A percentile compares a stretch with the other conserved stretches of the same genome.
These are phyloP conservation scores for Venturia canescens DNA, from an alignment of 1,140 invertebrate species.

Conservation along the genomic window DNA sequence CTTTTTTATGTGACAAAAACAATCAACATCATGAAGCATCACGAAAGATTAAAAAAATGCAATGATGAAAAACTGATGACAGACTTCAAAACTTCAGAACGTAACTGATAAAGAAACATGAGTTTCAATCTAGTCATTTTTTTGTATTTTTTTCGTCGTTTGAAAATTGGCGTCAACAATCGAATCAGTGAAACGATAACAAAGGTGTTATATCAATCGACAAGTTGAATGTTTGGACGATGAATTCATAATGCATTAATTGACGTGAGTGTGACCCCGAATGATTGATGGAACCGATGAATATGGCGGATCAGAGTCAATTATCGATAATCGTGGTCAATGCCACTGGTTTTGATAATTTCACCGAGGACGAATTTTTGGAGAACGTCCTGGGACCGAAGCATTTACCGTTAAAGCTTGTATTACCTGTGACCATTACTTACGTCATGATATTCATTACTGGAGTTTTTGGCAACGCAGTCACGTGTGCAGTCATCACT, in stretches of 20 bases:
- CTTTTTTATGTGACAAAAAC: no score
- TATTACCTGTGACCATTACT: constrained; percentile 75
- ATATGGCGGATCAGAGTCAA: constrained; percentile 7
- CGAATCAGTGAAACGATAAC: neutral
- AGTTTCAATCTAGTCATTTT: no score
- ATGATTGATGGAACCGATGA: neutral
- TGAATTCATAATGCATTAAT: neutral
- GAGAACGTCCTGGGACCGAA: constrained; percentile 61
- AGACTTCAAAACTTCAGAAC: no score
- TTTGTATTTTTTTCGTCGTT: no score
- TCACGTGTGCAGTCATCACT: constrained; percentile 82
- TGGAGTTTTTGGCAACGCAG: constrained; percentile 82
- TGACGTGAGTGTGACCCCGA: neutral
- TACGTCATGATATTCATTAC: constrained; percentile 80
- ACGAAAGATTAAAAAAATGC: no score
- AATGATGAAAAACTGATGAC: no score
- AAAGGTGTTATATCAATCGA: neutral
- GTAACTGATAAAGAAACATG: no score
- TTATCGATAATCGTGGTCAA: constrained; percentile 46
- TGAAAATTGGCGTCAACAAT: neutral
- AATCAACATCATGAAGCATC: no score
- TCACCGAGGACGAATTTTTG: constrained; percentile 64
- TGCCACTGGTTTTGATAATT: constrained; percentile 41
- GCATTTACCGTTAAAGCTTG: constrained; percentile 65
- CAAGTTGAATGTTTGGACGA: neutral